Evolutionary conservation across 2,113 vertebrate species (phyloP), one percentile per base, ranked within the genome.

Genomic region (Rhynchomys soricoides): DNA sequence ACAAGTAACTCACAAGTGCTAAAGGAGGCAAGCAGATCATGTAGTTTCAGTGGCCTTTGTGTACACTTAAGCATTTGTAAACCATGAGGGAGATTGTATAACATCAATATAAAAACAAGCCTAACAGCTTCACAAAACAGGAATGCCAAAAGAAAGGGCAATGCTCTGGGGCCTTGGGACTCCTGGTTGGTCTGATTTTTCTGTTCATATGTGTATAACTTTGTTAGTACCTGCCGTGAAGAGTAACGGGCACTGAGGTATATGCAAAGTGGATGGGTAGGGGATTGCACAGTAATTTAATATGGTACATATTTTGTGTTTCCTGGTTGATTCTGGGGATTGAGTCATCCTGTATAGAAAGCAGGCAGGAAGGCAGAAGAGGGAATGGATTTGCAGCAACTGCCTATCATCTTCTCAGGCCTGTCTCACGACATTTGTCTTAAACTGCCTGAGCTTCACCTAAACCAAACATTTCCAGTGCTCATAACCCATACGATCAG

Each of bases 311-410:
- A 8, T 77, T 57, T 82, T 85, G 48, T 66, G 59, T 55, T 92
- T 78, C 52, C 70, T 92, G 37, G 91, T n/a, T n/a, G 59, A 89
- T 83, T 68, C 74, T 70, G 34, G 17, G 29, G 45, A 86, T 48
- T 71, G 64, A 93, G 73, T 78, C 78, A 87, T 74, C 74, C n/a
- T 81, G 57, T 66, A 37, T 34, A n/a, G 15, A 77, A 77, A 52
- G 45, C 90, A 96, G 37, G 55, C 37, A 82, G 78, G 92, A 93
- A 95, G 45, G 89, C 92, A 95, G 82, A 91, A 43, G 52, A 77
- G 50, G 57, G 26, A 87, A 48, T 37, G 59, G 24, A 57, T 78
- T 50, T 82, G 55, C n/a, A 97, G 66, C 77, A 93, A 70, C 12
- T 75, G 64, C 79, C 17, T 73, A 34, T 16, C 79, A 83, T 93